Evolutionary conservation across 1,140 invertebrate genomes (phyloP).

Genomic region (Rhynchophorus ferrugineus): DNA sequence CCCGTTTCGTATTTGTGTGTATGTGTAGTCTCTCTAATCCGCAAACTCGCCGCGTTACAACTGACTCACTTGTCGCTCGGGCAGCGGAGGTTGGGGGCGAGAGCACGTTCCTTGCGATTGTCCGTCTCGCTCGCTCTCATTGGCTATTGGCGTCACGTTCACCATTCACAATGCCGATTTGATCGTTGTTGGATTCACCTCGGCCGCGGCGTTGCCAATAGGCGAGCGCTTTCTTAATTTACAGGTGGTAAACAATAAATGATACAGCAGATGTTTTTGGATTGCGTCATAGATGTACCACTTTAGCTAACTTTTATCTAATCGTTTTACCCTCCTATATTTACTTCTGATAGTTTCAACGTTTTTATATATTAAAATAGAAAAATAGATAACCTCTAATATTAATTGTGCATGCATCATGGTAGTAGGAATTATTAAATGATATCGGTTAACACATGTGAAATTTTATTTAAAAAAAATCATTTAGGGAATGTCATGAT

Average conservation of each 20-base stretch:
- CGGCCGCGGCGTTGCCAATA: constrained; percentile 5
- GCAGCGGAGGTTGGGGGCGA: constrained; percentile 6
- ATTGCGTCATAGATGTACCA: no score
- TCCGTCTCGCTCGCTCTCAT: constrained; percentile 29
- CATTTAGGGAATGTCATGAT: no score
- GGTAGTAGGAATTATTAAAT: no score
- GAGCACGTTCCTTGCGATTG: constrained; percentile 14
- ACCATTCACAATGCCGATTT: background rate
- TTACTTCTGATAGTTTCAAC: no score
- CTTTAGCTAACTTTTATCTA: no score
- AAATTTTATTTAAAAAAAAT: no score
- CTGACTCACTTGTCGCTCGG: constrained; percentile 27
- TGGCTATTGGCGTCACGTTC: background rate
- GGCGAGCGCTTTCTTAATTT: constrained; percentile 3
- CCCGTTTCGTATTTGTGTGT: background rate
- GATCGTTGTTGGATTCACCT: constrained; percentile 5
- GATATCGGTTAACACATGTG: no score
- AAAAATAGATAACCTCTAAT: no score
- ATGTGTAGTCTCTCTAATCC: constrained; percentile 32
- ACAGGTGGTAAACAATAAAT: constrained; percentile 8
- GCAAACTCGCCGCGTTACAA: constrained; percentile 22
- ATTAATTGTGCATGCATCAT: no score
- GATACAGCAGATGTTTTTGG: no score
- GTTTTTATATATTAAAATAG: no score
- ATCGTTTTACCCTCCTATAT: no score